Evolutionary conservation across 2,888 invertebrate genomes (phyloP).

Genomic region (Agrotis puta): DNA sequence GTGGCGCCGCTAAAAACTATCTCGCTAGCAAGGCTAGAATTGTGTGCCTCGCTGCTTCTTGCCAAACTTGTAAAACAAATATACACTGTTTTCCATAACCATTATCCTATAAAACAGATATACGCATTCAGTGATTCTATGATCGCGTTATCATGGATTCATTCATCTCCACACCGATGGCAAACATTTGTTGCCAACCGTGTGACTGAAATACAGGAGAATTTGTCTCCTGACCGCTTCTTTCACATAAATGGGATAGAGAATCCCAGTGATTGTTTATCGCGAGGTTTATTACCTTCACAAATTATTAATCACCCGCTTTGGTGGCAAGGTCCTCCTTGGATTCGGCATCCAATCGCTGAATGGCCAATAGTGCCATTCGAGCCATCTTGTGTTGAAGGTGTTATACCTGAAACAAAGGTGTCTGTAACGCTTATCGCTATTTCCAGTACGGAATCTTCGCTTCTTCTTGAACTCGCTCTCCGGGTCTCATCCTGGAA

Average conservation of each 20-base stretch:
- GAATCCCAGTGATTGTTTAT: constrained; percentile 21
- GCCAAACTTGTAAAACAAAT: background rate
- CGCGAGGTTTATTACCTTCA: constrained; percentile 8
- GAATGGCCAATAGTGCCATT: background rate
- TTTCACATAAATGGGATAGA: constrained; percentile 3
- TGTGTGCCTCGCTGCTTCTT: background rate
- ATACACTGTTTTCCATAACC: background rate
- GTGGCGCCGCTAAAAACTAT: background rate
- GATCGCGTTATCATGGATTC: background rate
- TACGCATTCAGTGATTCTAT: background rate
- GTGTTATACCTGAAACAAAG: background rate
- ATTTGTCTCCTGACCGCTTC: constrained; percentile 3
- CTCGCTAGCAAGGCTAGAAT: background rate
- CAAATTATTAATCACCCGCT: constrained; percentile 8
- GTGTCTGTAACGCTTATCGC: background rate
- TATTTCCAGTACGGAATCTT: background rate
- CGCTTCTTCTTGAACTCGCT: background rate
- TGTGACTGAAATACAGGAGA: constrained; percentile 9
- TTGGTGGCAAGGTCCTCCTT: constrained; percentile 12
- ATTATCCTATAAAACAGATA: background rate
- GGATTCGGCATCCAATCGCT: background rate
- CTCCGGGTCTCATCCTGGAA: constrained; percentile 5
- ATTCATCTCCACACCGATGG: background rate
- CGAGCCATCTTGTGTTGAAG: background rate
- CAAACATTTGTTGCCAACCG: no score